Conservation (phyloP, 30 jellyfish, hydroid and myxozoan genomes). For the Pseudorhiza aurosa region DNA sequence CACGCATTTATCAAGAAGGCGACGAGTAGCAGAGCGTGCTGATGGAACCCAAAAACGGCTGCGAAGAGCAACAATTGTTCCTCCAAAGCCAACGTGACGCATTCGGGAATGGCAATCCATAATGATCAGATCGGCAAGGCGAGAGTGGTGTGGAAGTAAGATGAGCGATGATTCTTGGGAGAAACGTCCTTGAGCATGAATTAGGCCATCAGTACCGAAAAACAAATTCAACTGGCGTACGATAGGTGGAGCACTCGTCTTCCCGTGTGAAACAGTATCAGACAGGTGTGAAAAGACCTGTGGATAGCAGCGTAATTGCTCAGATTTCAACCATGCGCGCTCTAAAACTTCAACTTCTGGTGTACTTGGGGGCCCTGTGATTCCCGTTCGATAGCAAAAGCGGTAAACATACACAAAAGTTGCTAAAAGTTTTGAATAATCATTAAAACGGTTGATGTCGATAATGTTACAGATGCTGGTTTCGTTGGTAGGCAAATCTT, state of each 20-base stretch:
- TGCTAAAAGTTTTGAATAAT: conserved; percentile 16
- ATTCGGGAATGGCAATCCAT: conserved; percentile 7
- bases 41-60: conserved; percentile 47
- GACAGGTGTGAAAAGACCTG: conserved; percentile 6
- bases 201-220: conserved; percentile 10
- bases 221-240: conserved; percentile 26
- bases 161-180: conserved; percentile 13
- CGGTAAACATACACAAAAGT: conserved; percentile 18
- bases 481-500: background rate
- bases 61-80: conserved; percentile 41
- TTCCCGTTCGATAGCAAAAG: conserved; percentile 23
- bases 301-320: background rate
- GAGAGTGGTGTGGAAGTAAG: conserved; percentile 26
- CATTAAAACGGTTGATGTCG: conserved; percentile 9
- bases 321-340: conserved; percentile 15
- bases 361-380: conserved; percentile 1
- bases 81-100: conserved; percentile 39
- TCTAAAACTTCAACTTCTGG: conserved; percentile 10
- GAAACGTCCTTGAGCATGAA: conserved; percentile 36
- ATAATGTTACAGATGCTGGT: background rate
- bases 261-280: background rate
- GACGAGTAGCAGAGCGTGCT: conserved; percentile 38
- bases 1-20: conserved; percentile 12
- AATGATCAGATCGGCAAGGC: conserved; percentile 14
- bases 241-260: conserved; percentile 39